These are phyloP conservation scores for Tetrapedia diversipes DNA, from an alignment of 2,888 invertebrate species.

Conservation along the genomic window DNA sequence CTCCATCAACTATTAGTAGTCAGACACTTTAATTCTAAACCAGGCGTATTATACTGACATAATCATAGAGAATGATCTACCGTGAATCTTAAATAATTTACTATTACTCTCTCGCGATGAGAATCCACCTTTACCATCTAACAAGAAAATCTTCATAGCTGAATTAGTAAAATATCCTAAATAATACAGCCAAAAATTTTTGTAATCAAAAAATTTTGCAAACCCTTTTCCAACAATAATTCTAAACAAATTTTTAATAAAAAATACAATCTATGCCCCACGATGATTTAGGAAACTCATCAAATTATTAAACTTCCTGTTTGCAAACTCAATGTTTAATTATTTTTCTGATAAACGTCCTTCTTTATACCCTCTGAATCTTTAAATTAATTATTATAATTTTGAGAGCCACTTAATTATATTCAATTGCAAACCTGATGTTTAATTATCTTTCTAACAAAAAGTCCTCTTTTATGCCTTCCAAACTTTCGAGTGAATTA, in stretches of 20 bases:
- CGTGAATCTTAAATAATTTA: background rate
- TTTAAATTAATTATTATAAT: no score
- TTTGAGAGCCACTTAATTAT: no score
- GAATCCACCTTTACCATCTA: background rate
- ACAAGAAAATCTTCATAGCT: background rate
- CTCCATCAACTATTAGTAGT: slow-evolving; percentile 21
- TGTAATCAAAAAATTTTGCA: background rate
- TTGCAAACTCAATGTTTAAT: no score
- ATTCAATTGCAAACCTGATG: no score
- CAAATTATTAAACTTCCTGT: no score
- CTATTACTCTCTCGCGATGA: slow-evolving; percentile 3
- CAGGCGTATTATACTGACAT: background rate
- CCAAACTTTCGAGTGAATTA: no score
- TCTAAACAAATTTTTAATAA: background rate
- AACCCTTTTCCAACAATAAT: background rate
- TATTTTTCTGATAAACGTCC: no score
- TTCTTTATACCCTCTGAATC: no score
- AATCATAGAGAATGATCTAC: slow-evolving; percentile 7
- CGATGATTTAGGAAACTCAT: no score
- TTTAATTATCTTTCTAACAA: no score
- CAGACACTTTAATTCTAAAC: slow-evolving; percentile 37
- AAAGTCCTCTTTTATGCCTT: no score
- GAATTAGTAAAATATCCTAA: background rate
- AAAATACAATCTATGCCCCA: background rate
- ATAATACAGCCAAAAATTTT: background rate